These are phyloP conservation scores for Amphiduros pacificus DNA, from an alignment of 2,888 invertebrate genomes.

Conservation along the genomic window DNA sequence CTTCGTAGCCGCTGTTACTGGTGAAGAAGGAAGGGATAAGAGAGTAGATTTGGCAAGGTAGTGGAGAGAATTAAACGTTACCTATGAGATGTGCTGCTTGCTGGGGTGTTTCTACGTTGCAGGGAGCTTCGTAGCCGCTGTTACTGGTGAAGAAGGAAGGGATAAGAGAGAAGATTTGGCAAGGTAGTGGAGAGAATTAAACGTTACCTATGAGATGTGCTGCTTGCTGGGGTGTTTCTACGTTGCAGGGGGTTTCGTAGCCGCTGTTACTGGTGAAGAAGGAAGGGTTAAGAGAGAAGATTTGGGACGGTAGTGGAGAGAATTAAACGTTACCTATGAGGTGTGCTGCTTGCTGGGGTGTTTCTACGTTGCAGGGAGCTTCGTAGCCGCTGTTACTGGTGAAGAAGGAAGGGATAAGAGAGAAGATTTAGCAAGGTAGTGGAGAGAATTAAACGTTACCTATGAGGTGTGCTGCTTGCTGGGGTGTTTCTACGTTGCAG, in stretches of 20 bases:
- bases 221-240: conserved; percentile 69
- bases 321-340: too few species aligned
- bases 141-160: conserved; percentile 89
- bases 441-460: too few species aligned
- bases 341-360: conserved; percentile 71
- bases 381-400: conserved; percentile 73
- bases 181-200: too few species aligned
- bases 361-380: conserved; percentile 72
- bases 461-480: conserved; percentile 70
- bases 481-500: conserved; percentile 68
- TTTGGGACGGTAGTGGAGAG: too few species aligned
- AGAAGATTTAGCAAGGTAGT: too few species aligned
- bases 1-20: conserved; percentile 71
- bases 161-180: too few species aligned
- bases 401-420: conserved; percentile 98
- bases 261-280: conserved; percentile 86
- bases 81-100: conserved; percentile 71
- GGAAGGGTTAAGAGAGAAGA: conserved; percentile 70
- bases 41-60: too few species aligned
- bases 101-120: conserved; percentile 66
- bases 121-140: conserved; percentile 76
- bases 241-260: conserved; percentile 72
- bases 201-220: conserved; percentile 65
- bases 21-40: conserved; percentile 97
- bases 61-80: too few species aligned